phyloP scores from a whole-genome alignment of 2,888 invertebrate species.

The Emmelina monodactyla region DNA sequence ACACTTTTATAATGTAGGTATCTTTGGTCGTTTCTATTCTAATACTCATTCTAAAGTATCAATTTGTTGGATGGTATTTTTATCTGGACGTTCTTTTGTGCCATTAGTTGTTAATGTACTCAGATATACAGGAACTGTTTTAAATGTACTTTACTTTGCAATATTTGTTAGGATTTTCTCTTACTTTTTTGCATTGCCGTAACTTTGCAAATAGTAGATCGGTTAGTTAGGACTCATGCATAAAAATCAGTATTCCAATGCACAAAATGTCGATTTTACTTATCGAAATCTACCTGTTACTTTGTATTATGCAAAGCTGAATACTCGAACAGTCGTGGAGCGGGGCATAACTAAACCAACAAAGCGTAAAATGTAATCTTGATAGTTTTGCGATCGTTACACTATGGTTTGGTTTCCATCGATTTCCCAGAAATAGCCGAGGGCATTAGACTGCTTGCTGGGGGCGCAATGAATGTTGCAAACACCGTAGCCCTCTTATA shows the following conservation, averaged over 20 bases:
- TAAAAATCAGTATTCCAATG: too few species aligned
- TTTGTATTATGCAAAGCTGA: slow-evolving; percentile 5
- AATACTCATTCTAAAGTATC: slow-evolving; percentile 3
- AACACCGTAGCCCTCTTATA: slow-evolving; percentile 23
- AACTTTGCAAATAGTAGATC: too few species aligned
- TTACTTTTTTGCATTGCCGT: too few species aligned
- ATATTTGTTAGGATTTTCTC: too few species aligned
- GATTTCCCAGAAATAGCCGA: slow-evolving; percentile 48
- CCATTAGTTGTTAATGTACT: too few species aligned
- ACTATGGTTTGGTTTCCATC: slow-evolving; percentile 25
- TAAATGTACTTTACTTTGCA: too few species aligned
- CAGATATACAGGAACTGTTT: too few species aligned
- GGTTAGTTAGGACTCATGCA: too few species aligned
- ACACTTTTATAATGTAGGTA: slow-evolving; percentile 32
- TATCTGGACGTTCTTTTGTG: not conserved
- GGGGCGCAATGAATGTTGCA: slow-evolving; percentile 40
- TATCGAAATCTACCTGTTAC: too few species aligned
- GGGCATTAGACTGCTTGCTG: slow-evolving; percentile 26
- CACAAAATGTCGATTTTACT: too few species aligned
- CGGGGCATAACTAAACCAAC: slow-evolving; percentile 17
- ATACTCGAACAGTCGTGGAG: slow-evolving; percentile 14
- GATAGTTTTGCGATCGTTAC: slow-evolving; percentile 15
- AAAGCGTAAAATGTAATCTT: slow-evolving; percentile 20
- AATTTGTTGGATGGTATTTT: slow-evolving; percentile 2
- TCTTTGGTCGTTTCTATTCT: slow-evolving; percentile 8